These are phyloP conservation scores for Alcedo atthis DNA, from an alignment of 2,797 vertebrate genomes.

Conservation along the genomic window DNA sequence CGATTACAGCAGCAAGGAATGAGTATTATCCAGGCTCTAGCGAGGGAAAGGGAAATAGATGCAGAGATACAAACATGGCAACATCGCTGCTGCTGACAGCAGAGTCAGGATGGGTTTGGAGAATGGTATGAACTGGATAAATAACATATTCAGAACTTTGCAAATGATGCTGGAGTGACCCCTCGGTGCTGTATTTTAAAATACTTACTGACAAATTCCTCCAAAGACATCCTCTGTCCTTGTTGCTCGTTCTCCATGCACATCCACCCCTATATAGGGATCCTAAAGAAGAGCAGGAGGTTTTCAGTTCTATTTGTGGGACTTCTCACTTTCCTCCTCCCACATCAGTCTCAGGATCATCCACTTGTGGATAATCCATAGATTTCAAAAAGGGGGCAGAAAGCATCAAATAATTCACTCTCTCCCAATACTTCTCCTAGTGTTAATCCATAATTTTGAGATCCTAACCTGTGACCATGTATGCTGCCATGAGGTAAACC, in stretches of 20 bases:
- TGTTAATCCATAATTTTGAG: neutral
- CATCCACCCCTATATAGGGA: neutral
- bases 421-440: neutral
- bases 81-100: neutral
- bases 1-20: neutral
- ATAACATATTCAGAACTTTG: neutral
- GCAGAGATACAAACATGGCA: accelerated
- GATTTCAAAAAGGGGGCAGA: neutral
- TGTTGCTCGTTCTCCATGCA: neutral
- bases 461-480: accelerated
- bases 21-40: neutral
- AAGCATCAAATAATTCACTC: neutral
- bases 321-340: neutral
- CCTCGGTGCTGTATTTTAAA: neutral
- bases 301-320: accelerated
- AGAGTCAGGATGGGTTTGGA: neutral
- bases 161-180: neutral
- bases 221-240: neutral
- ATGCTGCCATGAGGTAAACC: accelerated
- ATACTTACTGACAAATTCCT: neutral
- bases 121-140: neutral
- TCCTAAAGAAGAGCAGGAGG: neutral
- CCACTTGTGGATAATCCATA: neutral
- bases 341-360: neutral
- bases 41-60: neutral